Base-by-base conservation (phyloP, 2,888 invertebrate species). In the Eristalinus sepulchralis region DNA sequence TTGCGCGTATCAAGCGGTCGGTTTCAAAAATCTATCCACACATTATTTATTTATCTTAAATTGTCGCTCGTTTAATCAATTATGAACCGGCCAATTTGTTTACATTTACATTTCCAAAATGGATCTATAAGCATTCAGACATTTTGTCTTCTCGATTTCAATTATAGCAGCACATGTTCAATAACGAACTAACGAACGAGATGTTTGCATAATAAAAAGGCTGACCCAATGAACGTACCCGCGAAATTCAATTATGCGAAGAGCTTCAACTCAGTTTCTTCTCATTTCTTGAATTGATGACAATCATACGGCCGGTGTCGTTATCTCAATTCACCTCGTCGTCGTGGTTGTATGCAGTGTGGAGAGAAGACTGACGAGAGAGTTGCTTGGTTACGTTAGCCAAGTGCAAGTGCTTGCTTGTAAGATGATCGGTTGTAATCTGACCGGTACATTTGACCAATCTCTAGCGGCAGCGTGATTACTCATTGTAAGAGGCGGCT, bases 51-150 rank as follows among this genome's bases (percentile, higher is more conserved):
- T 80, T 84, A 84, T 84, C 70, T 75, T 71, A 70, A 75, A 80
- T 80, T 84, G 79, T 70, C 83, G 80, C 70, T 84, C 64, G 80
- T 71, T 80, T 84, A 84, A 80, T 84, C 80, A 80, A 84, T 80
- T 84, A 70, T 80, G 75, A 66, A 64, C 39, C 22, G 75, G 60
- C 17, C 80, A 84, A 84, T 80, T 80, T 80, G 75, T 80, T 80
- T 80, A 75, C 70, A 71, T 80, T 76, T 70, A 70, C 83, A 75
- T 75, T 64, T 47, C 57, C 76, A 59, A 67, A 67, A 53, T 33
- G 73, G 55, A 63, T 34, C 63, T 24, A 67, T 20, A n/a, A 33
- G n/a, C 10, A 57, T 31, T 22, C 0, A 55, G 31, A 10, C 27
- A 27, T 22, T 47, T 62, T 53, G 62, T 63, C 24, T 59, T 67